Conservation (phyloP, 2,113 vertebrate species). For the Pseudorhombus dupliciocellatus region DNA sequence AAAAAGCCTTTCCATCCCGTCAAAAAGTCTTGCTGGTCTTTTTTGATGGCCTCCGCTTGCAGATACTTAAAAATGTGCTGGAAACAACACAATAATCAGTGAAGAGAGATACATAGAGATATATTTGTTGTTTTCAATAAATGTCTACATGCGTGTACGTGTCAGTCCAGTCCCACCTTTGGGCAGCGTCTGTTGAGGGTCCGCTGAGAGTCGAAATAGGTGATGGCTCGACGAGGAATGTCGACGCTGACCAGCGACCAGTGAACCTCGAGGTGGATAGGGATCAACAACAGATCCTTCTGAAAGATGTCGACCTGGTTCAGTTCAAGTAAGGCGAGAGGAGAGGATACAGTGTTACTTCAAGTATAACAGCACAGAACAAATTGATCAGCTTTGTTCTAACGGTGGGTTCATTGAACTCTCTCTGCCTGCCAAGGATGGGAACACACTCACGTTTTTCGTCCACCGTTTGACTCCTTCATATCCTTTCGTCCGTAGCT, state of each 20-base stretch:
- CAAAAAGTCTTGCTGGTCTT: slow-evolving; percentile 87
- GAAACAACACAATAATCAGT: not conserved
- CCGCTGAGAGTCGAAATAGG: slow-evolving; percentile 92
- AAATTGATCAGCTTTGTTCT: too few relatives aligned
- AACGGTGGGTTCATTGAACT: too few relatives aligned
- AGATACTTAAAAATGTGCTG: slow-evolving; percentile 94
- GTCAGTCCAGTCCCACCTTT: slow-evolving; percentile 78
- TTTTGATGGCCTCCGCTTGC: slow-evolving; percentile 91
- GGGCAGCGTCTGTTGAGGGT: slow-evolving; percentile 93
- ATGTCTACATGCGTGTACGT: not conserved
- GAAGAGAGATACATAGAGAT: not conserved
- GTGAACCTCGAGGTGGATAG: slow-evolving; percentile 93
- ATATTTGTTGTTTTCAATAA: not conserved
- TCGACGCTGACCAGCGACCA: slow-evolving; percentile 93
- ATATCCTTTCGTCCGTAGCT: slow-evolving; percentile 92
- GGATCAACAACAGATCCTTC: slow-evolving; percentile 91
- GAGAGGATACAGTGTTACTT: too few relatives aligned
- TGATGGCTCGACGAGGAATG: slow-evolving; percentile 85
- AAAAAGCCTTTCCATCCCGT: slow-evolving; percentile 91
- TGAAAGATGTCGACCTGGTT: slow-evolving; percentile 92
- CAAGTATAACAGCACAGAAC: too few relatives aligned
- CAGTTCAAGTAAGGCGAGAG: not conserved
- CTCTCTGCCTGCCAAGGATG: too few relatives aligned
- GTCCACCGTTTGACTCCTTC: slow-evolving; percentile 95
- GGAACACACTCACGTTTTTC: slow-evolving; percentile 86